Evolutionary conservation across 2,888 invertebrate genomes (phyloP).

Genomic region (Ceriagrion tenellum): DNA sequence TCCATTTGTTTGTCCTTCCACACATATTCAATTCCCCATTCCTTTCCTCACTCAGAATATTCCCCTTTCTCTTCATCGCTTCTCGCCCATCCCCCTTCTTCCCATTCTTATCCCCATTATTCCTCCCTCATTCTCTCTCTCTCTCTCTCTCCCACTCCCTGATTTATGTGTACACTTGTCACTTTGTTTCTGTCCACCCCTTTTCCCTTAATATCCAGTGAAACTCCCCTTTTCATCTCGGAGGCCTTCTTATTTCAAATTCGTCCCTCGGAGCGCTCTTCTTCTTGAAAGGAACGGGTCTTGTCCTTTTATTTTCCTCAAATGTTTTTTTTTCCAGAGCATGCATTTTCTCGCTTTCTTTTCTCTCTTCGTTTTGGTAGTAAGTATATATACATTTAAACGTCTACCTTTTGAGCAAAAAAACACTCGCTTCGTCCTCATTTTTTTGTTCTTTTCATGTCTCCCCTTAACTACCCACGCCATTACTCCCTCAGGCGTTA

Average conservation of each 20-base stretch:
- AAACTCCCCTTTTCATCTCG: background rate
- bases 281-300: background rate
- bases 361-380: background rate
- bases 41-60: too few species aligned
- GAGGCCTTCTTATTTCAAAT: background rate
- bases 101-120: background rate
- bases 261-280: background rate
- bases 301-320: background rate
- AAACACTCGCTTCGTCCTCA: background rate
- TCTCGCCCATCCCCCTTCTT: too few species aligned
- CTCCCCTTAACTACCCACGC: background rate
- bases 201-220: slow-evolving; percentile 28
- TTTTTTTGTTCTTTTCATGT: background rate
- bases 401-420: background rate
- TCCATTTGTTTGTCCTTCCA: too few species aligned
- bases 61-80: too few species aligned
- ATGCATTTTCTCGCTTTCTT: background rate
- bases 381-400: background rate
- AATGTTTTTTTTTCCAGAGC: background rate
- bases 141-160: background rate
- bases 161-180: slow-evolving; percentile 62
- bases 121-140: background rate
- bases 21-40: too few species aligned
- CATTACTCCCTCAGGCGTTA: background rate
- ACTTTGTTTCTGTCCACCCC: slow-evolving; percentile 49